These are phyloP conservation scores for Phenganax subtilis DNA, from an alignment of 92 coral and sea anemone genomes.

Conservation along the genomic window DNA sequence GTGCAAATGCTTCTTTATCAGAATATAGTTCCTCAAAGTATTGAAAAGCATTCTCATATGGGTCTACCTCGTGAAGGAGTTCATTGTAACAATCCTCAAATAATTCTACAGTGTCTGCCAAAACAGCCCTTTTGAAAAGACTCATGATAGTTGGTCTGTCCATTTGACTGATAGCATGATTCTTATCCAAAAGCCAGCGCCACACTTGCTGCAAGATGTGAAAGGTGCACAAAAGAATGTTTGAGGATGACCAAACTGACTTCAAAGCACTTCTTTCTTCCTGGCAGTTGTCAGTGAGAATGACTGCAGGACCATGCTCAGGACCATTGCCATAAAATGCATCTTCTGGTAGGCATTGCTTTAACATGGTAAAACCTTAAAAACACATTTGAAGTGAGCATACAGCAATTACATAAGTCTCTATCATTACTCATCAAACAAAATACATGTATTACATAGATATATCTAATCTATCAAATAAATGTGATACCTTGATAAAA, in stretches of 20 bases:
- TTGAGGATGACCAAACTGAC: slow-evolving; percentile 51
- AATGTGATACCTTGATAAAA: neutral
- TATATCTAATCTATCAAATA: slow-evolving; percentile 1
- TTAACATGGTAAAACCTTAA: slow-evolving; percentile 37
- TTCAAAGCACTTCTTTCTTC: slow-evolving; percentile 58
- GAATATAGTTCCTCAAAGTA: slow-evolving; percentile 46
- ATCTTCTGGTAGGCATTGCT: slow-evolving; percentile 24
- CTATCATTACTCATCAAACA: neutral
- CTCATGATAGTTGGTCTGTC: slow-evolving; percentile 58
- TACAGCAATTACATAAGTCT: neutral
- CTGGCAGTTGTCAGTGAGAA: slow-evolving; percentile 53
- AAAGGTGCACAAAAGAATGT: slow-evolving; percentile 48
- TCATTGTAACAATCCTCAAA: slow-evolving; percentile 53
- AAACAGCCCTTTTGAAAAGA: slow-evolving; percentile 55
- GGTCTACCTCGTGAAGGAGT: slow-evolving; percentile 50
- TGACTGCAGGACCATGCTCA: slow-evolving; percentile 48
- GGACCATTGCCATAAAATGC: slow-evolving; percentile 46
- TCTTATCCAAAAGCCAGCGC: slow-evolving; percentile 55
- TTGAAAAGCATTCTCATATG: slow-evolving; percentile 41
- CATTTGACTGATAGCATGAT: slow-evolving; percentile 50
- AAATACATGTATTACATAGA: slow-evolving; percentile 7
- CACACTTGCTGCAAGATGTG: slow-evolving; percentile 61
- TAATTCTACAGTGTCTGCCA: slow-evolving; percentile 43
- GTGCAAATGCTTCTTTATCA: slow-evolving; percentile 43
- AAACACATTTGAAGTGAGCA: slow-evolving; percentile 4